A percentile compares a stretch with the other conserved stretches of the same genome.
These are phyloP conservation scores for Cercocebus atys DNA, from an alignment of 2,113 vertebrate species.

Conservation along the genomic window DNA sequence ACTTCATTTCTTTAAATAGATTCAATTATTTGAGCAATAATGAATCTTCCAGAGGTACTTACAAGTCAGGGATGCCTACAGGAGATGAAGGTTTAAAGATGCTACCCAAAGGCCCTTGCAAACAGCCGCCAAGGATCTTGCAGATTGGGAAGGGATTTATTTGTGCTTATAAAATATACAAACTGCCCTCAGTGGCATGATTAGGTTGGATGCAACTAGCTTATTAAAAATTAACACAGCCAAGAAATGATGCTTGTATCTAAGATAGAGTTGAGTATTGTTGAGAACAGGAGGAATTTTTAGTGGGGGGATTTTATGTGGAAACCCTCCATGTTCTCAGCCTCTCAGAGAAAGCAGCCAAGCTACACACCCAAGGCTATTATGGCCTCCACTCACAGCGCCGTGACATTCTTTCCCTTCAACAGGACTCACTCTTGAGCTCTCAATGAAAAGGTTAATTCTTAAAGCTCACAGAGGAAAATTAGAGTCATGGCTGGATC, in stretches of 20 bases:
- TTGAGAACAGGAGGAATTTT: background rate
- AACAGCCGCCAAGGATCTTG: conserved; percentile 23
- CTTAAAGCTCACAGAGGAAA: background rate
- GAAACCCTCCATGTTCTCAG: too few species aligned
- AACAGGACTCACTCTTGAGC: fast-evolving
- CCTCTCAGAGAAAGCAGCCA: background rate
- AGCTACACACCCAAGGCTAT: fast-evolving
- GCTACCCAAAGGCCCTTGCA: conserved; percentile 52
- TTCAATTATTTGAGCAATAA: conserved; percentile 80
- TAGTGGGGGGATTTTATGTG: background rate
- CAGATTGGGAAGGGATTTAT: conserved; percentile 68
- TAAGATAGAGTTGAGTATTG: background rate
- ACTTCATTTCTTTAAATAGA: conserved; percentile 83
- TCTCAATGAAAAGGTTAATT: background rate
- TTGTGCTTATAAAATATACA: conserved; percentile 68
- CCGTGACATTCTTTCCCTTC: too few species aligned
- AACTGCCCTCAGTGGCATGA: conserved; percentile 52
- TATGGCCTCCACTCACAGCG: too few species aligned
- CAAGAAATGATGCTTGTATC: background rate
- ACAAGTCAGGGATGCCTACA: background rate
- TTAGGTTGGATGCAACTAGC: conserved; percentile 55
- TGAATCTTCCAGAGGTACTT: conserved; percentile 73
- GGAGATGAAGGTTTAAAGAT: background rate
- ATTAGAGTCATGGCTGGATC: background rate
- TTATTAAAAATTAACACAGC: conserved; percentile 70